Base-by-base conservation (phyloP, 1,140 invertebrate species). In the Lordiphosa clarofinis region DNA sequence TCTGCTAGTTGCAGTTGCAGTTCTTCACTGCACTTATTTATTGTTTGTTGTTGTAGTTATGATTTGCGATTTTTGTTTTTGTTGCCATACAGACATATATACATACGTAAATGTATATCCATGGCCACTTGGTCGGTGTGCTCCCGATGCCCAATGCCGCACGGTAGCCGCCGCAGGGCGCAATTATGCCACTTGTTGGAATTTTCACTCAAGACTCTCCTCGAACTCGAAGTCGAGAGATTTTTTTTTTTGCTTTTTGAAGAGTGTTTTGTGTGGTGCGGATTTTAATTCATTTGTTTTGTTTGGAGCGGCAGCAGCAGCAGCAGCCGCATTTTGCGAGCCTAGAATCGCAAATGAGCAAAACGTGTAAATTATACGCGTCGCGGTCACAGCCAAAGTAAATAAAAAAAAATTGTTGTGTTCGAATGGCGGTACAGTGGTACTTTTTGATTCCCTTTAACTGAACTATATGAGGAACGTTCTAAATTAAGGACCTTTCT, bases 301-400 rank as follows among this genome's bases (percentile, higher is more conserved):
- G 37, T 54, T 54, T 54, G 12, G 13, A 31, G 28, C 28, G 6
- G 28, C 28, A 31, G 28, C 28, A 31, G 58, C 37, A 28, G 71
- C 60, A 31, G 58, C 37, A 28, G 71, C 60, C 56, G 56, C 62
- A 69, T 50, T 65, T 59, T 82, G 67, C 76, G 73, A 76, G 78
- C 70, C 79, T 74, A 86, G 79, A 86, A 86, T 86, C 70, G 70
- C 62, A 86, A 86, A 86, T 86, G 79, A 86, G 79, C 79, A 81
- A 84, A 84, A 84, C 78, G 79, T 86, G 79, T 86, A 78, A 86
- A 86, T 86, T 86, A 86, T 86, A 78, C 81, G 65, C 69, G 70
- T 79, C 76, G 65, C 78, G 75, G 75, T 81, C 76, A 79, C 76
- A 81, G 76, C 76, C 78, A 70, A 70, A 81, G 76, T 68, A 73